A percentile compares a stretch with the other conserved stretches of the same genome.
phyloP scores from a whole-genome alignment of 1,140 invertebrate species.

The Pseudachorutes palmiensis region DNA sequence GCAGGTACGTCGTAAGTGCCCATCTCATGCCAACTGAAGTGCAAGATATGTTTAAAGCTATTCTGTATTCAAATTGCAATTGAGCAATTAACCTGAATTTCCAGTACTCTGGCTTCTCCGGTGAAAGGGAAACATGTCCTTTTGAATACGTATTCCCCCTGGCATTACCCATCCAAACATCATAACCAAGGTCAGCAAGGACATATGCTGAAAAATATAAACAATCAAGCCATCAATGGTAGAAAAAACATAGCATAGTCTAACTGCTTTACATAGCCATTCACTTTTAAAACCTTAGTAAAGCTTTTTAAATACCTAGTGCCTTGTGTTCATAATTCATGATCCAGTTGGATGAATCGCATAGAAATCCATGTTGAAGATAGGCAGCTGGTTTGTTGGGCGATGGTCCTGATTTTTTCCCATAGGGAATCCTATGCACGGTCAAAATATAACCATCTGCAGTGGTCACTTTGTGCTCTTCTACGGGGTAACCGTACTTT shows the following conservation, averaged over 20 bases:
- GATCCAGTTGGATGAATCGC: constrained; percentile 40
- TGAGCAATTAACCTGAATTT: too few relatives aligned
- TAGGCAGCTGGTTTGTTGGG: constrained; percentile 3
- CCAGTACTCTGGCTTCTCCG: neutral
- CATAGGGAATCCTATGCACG: constrained; percentile 51
- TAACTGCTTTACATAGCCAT: too few relatives aligned
- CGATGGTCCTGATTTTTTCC: constrained; percentile 21
- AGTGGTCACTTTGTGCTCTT: constrained; percentile 44
- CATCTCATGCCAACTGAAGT: constrained; percentile 41
- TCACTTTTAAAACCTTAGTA: neutral
- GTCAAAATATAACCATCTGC: constrained; percentile 54
- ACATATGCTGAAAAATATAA: constrained; percentile 36
- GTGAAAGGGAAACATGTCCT: neutral
- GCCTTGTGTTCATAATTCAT: constrained; percentile 40
- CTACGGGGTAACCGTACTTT: constrained; percentile 19
- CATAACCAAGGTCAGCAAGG: constrained; percentile 43
- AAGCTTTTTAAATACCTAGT: constrained; percentile 32
- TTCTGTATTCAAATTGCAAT: too few relatives aligned
- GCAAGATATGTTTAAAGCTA: too few relatives aligned
- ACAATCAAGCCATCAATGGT: too few relatives aligned
- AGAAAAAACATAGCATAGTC: too few relatives aligned
- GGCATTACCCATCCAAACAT: constrained; percentile 46
- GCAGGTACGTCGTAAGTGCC: constrained; percentile 47
- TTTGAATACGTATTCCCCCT: constrained; percentile 45
- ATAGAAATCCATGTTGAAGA: constrained; percentile 39